phyloP scores from a whole-genome alignment of 2,113 vertebrate species.

The Oryzias curvinotus region DNA sequence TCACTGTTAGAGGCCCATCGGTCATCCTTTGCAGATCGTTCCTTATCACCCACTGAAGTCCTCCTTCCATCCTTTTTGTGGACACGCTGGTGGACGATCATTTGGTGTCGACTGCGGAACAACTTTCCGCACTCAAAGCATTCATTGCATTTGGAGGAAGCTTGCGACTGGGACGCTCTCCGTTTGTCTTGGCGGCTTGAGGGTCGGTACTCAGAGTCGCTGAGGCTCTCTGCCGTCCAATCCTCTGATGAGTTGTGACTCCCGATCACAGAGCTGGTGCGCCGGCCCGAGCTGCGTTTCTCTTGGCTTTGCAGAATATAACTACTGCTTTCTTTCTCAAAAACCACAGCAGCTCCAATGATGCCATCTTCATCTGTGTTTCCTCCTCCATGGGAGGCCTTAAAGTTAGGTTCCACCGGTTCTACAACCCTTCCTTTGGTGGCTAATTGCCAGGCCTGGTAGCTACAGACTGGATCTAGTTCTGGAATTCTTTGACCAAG shows the following conservation, averaged over 20 bases:
- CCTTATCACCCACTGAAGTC: slow-evolving; percentile 66
- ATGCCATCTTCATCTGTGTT: slow-evolving; percentile 75
- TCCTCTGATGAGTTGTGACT: slow-evolving; percentile 63
- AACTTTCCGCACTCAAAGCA: slow-evolving; percentile 95
- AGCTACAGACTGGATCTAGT: slow-evolving; percentile 92
- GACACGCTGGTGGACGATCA: slow-evolving; percentile 90
- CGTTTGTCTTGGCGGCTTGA: slow-evolving; percentile 81
- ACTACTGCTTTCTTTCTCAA: slow-evolving; percentile 85
- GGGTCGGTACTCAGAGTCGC: slow-evolving; percentile 83
- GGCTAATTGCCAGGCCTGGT: slow-evolving; percentile 94
- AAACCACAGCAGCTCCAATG: slow-evolving; percentile 81
- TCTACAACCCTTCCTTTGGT: slow-evolving; percentile 89
- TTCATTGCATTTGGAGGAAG: slow-evolving; percentile 81
- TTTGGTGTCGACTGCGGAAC: slow-evolving; percentile 95
- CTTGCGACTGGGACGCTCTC: slow-evolving; percentile 71
- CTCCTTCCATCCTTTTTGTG: slow-evolving; percentile 84
- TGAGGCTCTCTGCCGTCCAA: slow-evolving; percentile 67
- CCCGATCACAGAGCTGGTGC: slow-evolving; percentile 61
- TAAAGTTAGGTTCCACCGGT: slow-evolving; percentile 80
- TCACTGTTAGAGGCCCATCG: slow-evolving; percentile 86
- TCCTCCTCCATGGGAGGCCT: slow-evolving; percentile 71
- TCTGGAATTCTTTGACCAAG: slow-evolving; percentile 85
- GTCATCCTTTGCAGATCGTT: slow-evolving; percentile 51
- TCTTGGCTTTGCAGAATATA: slow-evolving; percentile 84
- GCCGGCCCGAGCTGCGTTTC: slow-evolving; percentile 81